Evolutionary conservation across 2,797 vertebrate genomes (phyloP).

Genomic region (Corythornis leucogaster): DNA sequence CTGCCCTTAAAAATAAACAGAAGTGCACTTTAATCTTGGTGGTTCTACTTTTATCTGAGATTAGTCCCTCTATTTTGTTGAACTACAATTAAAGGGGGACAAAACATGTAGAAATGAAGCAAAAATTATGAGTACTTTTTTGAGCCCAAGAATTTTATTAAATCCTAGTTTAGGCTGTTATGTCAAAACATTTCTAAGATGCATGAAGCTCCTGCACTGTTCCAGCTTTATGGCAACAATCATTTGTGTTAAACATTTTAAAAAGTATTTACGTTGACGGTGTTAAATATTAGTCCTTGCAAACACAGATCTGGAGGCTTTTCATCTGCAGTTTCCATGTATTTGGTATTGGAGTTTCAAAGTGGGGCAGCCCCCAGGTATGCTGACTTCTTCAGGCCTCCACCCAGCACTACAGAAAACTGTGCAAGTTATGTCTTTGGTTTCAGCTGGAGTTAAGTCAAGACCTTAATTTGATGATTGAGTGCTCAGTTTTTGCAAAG

Average conservation of each 20-base stretch:
- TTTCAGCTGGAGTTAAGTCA: neutral
- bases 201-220: neutral
- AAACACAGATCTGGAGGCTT: neutral
- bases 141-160: constrained; percentile 57
- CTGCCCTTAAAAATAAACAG: constrained; percentile 76
- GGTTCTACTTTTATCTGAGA: constrained; percentile 71
- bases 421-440: neutral
- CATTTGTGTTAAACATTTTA: constrained; percentile 23
- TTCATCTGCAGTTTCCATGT: neutral
- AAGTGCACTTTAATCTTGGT: constrained; percentile 59
- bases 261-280: constrained; percentile 49
- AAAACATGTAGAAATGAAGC: constrained; percentile 57
- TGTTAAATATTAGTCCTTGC: constrained; percentile 19
- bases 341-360: neutral
- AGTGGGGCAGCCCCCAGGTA: neutral
- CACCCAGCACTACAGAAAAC: fast-evolving
- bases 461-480: neutral
- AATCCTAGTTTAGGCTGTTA: constrained; percentile 48
- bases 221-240: constrained; percentile 15
- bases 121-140: constrained; percentile 63
- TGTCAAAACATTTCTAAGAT: constrained; percentile 69
- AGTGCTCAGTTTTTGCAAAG: neutral
- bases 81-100: constrained; percentile 47
- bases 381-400: neutral
- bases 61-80: constrained; percentile 42